Base-by-base conservation (phyloP, 2,113 vertebrate genomes). In the Phrynosoma platyrhinos region DNA sequence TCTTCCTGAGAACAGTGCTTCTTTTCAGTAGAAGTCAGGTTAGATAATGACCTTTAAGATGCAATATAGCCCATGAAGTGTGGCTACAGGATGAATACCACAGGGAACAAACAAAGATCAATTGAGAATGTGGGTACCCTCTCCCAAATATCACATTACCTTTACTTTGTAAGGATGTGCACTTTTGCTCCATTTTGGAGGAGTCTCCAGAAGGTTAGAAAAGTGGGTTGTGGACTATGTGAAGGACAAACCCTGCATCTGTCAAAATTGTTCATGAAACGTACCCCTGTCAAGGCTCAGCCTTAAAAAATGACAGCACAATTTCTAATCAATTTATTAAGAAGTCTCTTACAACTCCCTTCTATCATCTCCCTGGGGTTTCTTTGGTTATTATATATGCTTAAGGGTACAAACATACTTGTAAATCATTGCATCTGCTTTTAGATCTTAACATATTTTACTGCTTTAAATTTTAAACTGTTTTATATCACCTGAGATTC, bases 351-450 rank as follows among this genome's bases (percentile, higher is more conserved):
- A 42, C 36, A 42, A 64, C 40, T 68, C 80, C 9, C 12, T 68
- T 82, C 66, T 23, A 81, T 16, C 64, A 36, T 47, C 80, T 82
- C 80, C 80, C 66, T 82, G 62, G 80, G 80, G 42, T 42, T 64
- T 42, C 40, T 82, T 66, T 25, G 23, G 21, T 21, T 21, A 40
- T 42, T 58, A 58, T n/a, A 79, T 79, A 53, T 58, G n/a, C n/a
- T 79, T 79, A 79, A 55, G 52, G n/a, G 14, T 79, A 58, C 64
- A 66, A 66, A 21, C 47, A 47, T 47, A 47, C 7, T 47, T 47
- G 47, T 47, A 47, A 47, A 47, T 47, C 7, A 7, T 47, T 47
- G 7, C 47, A 47, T 47, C 47, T 47, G 47, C 47, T 47, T 47
- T 47, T 47, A 47, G 7, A 47, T 47, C 47, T 47, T 47, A 47